Base-by-base conservation (phyloP, 1,140 invertebrate species). In the Bombus impatiens region DNA sequence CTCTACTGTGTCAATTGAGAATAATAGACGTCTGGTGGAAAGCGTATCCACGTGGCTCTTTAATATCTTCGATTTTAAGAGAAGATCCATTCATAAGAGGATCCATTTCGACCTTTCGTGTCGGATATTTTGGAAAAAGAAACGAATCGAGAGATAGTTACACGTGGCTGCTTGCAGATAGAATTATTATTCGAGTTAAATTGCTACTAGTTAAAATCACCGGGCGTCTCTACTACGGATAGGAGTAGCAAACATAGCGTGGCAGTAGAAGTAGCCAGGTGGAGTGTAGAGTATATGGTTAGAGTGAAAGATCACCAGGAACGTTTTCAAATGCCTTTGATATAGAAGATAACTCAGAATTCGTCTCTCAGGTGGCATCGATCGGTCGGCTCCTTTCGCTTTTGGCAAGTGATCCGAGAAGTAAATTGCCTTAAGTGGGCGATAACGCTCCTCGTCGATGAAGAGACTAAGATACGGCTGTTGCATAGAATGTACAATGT, bases 341-440 rank as follows among this genome's bases (percentile, higher is more conserved):
- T 28, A 40, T 12, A 22, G 62, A 1, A 78, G 37, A 44, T n/a
- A 47, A 42, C 22, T 77, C 40, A 53, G 53, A 59, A 84, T 62
- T 71, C 76, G 76, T 44, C 67, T 79, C 67, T 79, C 47, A 71
- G 65, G 47, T 32, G 37, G 65, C 47, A 78, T 84, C 76, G 82
- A 84, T 79, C 78, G 57, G 1, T 6, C 40, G 35, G 15, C 78
- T 82, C 53, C 71, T 76, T 82, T 82, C 72, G 83, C 83, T 89
- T 89, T 83, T 88, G 86, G 79, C 86, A 84, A 89, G 88, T 82
- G 86, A 87, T 88, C 83, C 78, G 79, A 68, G 83, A 89, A 87
- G 83, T 89, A 85, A 86, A 86, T 89, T 88, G 86, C 88, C 82
- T 83, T 83, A 87, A 87, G 80, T 88, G 86, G 72, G 70, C 82